These are phyloP conservation scores for Zaprionus davidi DNA, from an alignment of 1,140 invertebrate species.

Conservation along the genomic window DNA sequence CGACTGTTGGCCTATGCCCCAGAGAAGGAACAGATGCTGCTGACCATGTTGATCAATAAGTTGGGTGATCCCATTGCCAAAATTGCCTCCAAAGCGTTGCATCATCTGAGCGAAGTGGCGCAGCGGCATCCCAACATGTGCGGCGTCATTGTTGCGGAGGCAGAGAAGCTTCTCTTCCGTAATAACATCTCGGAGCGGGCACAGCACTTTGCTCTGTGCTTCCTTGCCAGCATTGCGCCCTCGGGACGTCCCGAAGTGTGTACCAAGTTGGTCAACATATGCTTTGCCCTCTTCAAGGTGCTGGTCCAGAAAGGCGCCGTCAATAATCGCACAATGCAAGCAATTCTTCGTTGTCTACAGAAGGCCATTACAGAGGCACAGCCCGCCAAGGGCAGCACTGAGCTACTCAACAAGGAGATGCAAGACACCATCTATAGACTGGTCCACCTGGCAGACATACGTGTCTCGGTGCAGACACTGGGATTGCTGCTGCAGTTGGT, in stretches of 20 bases:
- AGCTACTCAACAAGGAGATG: constrained; percentile 80
- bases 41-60: constrained; percentile 95
- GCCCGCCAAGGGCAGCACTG: constrained; percentile 62
- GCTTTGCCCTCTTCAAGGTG: constrained; percentile 98
- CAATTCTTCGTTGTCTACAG: constrained; percentile 86
- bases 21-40: constrained; percentile 94
- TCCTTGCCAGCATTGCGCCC: constrained; percentile 90
- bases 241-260: constrained; percentile 91
- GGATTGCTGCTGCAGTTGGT: constrained; percentile 94
- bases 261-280: constrained; percentile 93
- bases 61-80: constrained; percentile 96
- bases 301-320: constrained; percentile 95
- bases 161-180: constrained; percentile 95
- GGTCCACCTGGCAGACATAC: constrained; percentile 93
- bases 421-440: constrained; percentile 93
- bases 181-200: constrained; percentile 93
- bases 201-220: constrained; percentile 97
- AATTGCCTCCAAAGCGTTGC: constrained; percentile 94
- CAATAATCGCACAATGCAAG: constrained; percentile 96
- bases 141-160: constrained; percentile 92
- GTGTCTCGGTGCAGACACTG: constrained; percentile 94
- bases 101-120: constrained; percentile 94
- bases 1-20: constrained; percentile 92
- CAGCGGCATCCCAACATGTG: constrained; percentile 97
- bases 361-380: constrained; percentile 80